Evolutionary conservation across 2,113 vertebrate species (phyloP), one percentile per base, ranked within the genome.

Genomic region (Ursus arctos): DNA sequence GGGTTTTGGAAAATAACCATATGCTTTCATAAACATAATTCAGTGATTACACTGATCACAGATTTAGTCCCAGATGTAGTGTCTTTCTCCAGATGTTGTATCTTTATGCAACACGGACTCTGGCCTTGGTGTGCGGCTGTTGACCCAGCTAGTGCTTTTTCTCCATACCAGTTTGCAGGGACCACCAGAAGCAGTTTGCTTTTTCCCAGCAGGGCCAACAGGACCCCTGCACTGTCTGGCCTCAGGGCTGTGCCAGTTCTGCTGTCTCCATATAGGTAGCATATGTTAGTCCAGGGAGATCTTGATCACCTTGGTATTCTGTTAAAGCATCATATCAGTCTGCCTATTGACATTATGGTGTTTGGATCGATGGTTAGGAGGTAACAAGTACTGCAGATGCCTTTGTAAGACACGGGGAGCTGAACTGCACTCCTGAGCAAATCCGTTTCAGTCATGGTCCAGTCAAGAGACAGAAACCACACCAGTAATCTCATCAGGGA

Each of bases 361-460:
- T 33, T 65, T 8, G 13, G 3, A 18, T 36, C 51, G 14, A 2
- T 13, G 18, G 14, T n/a, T 49, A 6, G 55, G 19, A 19, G 53
- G 84, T n/a, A 51, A 8, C 24, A 36, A 4, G 33, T 49, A 9
- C 53, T 28, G 11, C 21, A 28, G 5, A 77, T 59, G 31, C 24
- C 31, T 36, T 19, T 15, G 53, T 55, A 12, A 55, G 31, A 63
- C 19, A 0, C 2, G 11, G 9, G 65, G 24, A 36, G 57, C 4
- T 12, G 28, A 33, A 74, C 61, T 4, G 7, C 22, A 9, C 63
- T 80, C 28, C 57, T 6, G 24, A 26, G 74, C 74, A 61, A 10
- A 40, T 43, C 4, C n/a, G 1, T 31, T 59, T 59, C 53, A 4
- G 4, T 13, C 24, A 1, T 0, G 1, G 2, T 28, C 16, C 19